These are phyloP conservation scores for Calvadosia cruxmelitensis DNA, from an alignment of 30 jellyfish, hydroid and myxozoan genomes.

Conservation along the genomic window DNA sequence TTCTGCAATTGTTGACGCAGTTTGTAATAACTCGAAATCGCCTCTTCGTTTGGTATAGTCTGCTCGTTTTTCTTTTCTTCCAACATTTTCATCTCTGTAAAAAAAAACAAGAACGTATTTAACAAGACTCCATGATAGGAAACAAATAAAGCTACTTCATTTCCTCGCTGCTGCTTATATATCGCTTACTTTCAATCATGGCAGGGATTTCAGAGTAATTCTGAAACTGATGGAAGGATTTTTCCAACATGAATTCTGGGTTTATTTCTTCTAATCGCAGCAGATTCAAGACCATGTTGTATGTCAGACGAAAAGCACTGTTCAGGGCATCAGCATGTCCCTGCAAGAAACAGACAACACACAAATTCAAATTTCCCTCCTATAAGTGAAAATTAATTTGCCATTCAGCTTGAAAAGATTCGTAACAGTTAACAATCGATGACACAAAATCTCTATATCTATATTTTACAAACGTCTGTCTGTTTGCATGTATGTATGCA, in stretches of 20 bases:
- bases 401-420: no score
- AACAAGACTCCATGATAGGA: no score
- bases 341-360: conserved; percentile 10
- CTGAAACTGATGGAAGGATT: conserved; percentile 85
- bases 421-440: no score
- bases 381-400: no score
- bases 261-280: conserved; percentile 84
- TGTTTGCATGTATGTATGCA: no score
- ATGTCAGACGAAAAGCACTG: conserved; percentile 99
- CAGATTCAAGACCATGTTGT: conserved; percentile 94
- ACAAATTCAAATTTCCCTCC: background rate
- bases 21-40: conserved; percentile 73
- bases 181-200: conserved; percentile 45
- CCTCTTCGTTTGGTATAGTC: conserved; percentile 71
- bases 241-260: conserved; percentile 96
- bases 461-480: no score
- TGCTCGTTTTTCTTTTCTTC: conserved; percentile 47
- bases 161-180: no score
- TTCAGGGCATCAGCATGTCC: conserved; percentile 92
- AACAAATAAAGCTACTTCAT: no score
- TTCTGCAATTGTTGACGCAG: conserved; percentile 71
- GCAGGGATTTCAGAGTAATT: conserved; percentile 80
- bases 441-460: no score
- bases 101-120: no score
- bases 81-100: conserved; percentile 40